Base-by-base conservation (phyloP, 2,797 vertebrate species). In the Discoglossus pictus region DNA sequence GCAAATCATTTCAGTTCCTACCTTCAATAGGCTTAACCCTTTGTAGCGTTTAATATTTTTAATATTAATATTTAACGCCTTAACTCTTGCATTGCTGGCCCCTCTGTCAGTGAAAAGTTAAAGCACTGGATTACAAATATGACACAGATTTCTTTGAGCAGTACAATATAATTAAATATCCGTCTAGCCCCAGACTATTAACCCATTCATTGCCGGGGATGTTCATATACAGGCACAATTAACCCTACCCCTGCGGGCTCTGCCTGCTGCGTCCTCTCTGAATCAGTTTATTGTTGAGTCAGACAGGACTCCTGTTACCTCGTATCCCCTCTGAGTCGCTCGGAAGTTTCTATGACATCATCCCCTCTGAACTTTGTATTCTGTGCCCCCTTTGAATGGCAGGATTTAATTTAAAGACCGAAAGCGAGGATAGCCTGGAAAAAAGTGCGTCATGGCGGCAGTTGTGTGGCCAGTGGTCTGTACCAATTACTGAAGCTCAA, bases 321-420 rank as follows among this genome's bases (percentile, higher is more conserved):
- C 42, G 42, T 17, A 27, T 69, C 50, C 59, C 65, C 65, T 61
- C 66, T 6, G 64, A 46, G 48, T 69, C 40, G 46, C 36, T 42
- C 24, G 20, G 36, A 40, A 56, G 43, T 56, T 56, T 66, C 42
- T 27, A 52, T 69, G 66, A 69, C 66, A 69, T 69, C 66, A 62
- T 9, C 42, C 8, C 16, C 38, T 23, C 13, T 62, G 15, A 67
- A 18, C 39, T 53, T 65, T 34, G 16, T 31, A 36, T 56, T 68
- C 17, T 18, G 65, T 25, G 25, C 12, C 15, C 54, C 9, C 47
- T 54, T 9, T 69, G 50, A 69, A 69, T 69, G 58, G 40, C 50
- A 40, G 50, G 42, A 62, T 54, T 68, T 54, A 54, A 50, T 60
- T 44, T 42, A 15, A 46, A 44, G 12, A 21, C 23, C 15, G 21